Evolutionary conservation across 2,113 vertebrate genomes (phyloP).

Genomic region (Pantherophis guttatus): DNA sequence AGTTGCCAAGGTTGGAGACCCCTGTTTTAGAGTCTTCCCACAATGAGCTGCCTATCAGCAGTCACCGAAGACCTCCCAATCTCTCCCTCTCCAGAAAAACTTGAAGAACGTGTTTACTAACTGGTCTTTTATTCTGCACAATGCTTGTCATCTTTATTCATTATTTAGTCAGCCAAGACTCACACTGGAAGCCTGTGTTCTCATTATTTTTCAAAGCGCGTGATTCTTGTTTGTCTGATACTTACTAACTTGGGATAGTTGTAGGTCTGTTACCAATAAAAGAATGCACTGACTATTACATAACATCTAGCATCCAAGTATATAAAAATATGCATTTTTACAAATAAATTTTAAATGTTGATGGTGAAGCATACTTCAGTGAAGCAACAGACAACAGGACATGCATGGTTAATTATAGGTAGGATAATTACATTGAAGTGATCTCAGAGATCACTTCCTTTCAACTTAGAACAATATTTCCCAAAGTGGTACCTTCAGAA

Average conservation of each 20-base stretch:
- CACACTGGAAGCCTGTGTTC: not conserved
- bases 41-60: not conserved
- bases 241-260: not conserved
- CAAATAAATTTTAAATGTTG: not conserved
- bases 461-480: not conserved
- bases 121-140: not conserved
- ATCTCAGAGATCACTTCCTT: not conserved
- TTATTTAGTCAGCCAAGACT: not conserved
- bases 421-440: not conserved
- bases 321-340: not conserved
- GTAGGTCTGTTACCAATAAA: not conserved
- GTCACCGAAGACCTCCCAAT: not conserved
- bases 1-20: too few relatives aligned
- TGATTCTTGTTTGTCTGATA: not conserved
- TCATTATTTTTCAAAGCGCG: not conserved
- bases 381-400: not conserved
- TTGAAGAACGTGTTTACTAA: not conserved
- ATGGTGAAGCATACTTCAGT: not conserved
- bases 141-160: not conserved
- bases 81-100: not conserved
- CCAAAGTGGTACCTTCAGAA: not conserved
- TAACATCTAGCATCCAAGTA: not conserved
- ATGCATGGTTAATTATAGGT: not conserved
- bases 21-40: not conserved
- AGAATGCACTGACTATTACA: not conserved